A percentile compares a stretch with the other conserved stretches of the same genome.
These are phyloP conservation scores for Vulpes vulpes DNA, from an alignment of 2,113 vertebrate genomes.

Conservation along the genomic window DNA sequence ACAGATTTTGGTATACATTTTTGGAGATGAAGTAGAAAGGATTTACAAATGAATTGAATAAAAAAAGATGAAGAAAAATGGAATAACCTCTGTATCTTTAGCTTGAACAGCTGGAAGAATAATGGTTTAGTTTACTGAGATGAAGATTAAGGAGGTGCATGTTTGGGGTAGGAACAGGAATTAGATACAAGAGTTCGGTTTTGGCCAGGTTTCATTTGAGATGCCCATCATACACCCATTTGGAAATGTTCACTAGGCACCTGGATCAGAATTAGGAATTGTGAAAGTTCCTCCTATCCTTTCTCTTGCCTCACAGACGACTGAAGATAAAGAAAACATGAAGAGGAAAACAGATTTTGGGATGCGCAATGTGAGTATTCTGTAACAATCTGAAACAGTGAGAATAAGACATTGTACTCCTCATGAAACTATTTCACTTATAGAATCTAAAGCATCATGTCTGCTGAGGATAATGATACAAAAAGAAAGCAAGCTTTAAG, in stretches of 20 bases:
- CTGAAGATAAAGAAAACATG: neutral
- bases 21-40: neutral
- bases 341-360: neutral
- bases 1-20: neutral
- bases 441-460: constrained; percentile 7
- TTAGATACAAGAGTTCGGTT: neutral
- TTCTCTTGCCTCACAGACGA: neutral
- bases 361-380: neutral
- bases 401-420: neutral
- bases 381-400: neutral
- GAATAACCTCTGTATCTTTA: neutral
- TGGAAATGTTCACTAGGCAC: neutral
- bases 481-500: constrained; percentile 1
- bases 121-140: neutral
- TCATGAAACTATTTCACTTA: constrained; percentile 11
- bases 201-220: neutral
- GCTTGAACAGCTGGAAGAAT: neutral
- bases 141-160: neutral
- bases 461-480: neutral
- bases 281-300: neutral
- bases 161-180: neutral
- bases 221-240: neutral
- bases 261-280: neutral
- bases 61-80: neutral
- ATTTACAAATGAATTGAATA: neutral